Evolutionary conservation across 2,888 invertebrate species (phyloP), one percentile per base, ranked within the genome.

Genomic region (Drosophila antonietae): DNA sequence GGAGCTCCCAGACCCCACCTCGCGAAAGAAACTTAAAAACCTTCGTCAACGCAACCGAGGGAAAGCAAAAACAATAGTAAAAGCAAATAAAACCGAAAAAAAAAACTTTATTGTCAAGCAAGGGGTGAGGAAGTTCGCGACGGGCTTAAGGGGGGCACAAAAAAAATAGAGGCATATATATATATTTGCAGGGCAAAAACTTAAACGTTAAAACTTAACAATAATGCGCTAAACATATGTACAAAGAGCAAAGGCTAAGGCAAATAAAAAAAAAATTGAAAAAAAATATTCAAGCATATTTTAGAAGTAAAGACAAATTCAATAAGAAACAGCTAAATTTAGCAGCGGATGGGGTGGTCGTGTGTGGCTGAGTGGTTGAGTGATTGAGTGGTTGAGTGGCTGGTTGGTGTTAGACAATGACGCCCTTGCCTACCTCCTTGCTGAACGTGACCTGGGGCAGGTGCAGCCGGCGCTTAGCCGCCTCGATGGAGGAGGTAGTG

Each of bases 391-490:
- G 10, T 9, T 15, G 39, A 10, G 12, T n/a, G n/a, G n/a, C n/a
- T 41, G 41, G 2, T 15, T 28, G 52, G 20, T 15, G 33, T 59
- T 63, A 97, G 86, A 97, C 97, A 89, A 97, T 95, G 88, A 97
- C 96, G 74, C 97, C 97, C 88, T 95, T 96, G 96, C 97, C 97
- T 95, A 97, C 97, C 97, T 97, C 97, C 93, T 96, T 96, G 91
- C 95, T 97, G 93, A 97, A 97, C 60, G 97, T 96, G 91, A 97
- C 96, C 94, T 96, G 96, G 23, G 96, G 96, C 87, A 96, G 93
- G 86, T 96, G 95, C 28, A 96, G 94, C 88, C 95, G 95, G 92
- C 95, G 94, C 88, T 93, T 93, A 65, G 93, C 93, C 28, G 93
- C 93, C 89, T 95, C 95, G 81, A 95, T 94, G 75, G 95, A 95